Evolutionary conservation across 2,888 invertebrate genomes (phyloP), one percentile per base, ranked within the genome.

Genomic region (Ectemnius continuus): DNA sequence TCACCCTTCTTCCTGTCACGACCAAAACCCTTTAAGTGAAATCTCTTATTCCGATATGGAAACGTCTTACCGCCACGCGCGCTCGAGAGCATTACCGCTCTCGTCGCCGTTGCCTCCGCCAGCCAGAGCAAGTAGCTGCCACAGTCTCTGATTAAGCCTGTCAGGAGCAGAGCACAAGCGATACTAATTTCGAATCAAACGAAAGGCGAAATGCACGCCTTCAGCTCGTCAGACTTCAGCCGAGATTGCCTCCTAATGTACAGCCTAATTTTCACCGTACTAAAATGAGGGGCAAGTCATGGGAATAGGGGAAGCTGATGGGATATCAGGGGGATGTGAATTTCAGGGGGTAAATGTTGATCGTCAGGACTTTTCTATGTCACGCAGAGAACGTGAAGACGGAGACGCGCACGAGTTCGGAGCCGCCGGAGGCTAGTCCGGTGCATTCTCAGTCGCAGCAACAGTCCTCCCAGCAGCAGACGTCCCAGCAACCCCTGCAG

Each of bases 11-110:
- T 82, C 87, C 91, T 91, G 91, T 91, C 91, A 91, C 88, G 88
- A 90, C 84, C 91, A 91, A 91, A 91, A 91, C 91, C 91, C 90
- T 91, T 90, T 91, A 91, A 91, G 89, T 89, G 88, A 89, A 90
- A 90, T 90, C 90, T 91, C 90, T 90, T 90, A 90, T 91, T 91
- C 88, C 86, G 89, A 90, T 91, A 90, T 87, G 88, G 85, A 52
- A 60, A 14, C 20, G 26, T n/a, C 36, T 14, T 60, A 26, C 46
- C 23, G 14, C 23, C 23, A 23, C 23, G 23, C 26, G 48, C 64
- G 72, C 14, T 23, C 36, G 8, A 11, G 36, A 36, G 36, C 36
- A 61, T 47, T 61, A 36, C 48, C 46, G 75, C 76, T 67, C 70
- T 60, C 79, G 81, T 80, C 79, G 48, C 11, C 82, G 83, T 74